A percentile compares a stretch with the other conserved stretches of the same genome.
Evolutionary conservation across 2,113 vertebrate species (phyloP).

Genomic region (Semnornis frantzii): DNA sequence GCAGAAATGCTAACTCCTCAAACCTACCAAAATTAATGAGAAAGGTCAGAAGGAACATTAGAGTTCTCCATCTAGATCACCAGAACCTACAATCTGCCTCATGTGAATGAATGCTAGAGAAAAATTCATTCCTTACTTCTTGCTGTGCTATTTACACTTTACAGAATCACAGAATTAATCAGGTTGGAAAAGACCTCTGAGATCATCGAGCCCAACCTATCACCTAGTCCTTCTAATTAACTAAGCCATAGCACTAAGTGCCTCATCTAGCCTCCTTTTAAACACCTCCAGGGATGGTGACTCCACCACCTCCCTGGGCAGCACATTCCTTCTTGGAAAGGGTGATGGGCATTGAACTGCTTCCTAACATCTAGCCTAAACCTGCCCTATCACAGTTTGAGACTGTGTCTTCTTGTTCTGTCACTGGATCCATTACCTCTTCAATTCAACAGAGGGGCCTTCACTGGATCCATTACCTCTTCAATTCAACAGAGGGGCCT

Average conservation of each 20-base stretch:
- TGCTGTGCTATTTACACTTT: neutral
- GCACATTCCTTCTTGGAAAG: too few species aligned
- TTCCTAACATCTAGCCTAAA: too few species aligned
- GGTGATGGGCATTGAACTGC: too few species aligned
- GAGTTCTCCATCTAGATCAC: conserved; percentile 26
- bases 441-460: neutral
- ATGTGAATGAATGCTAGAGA: neutral
- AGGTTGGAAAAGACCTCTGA: too few species aligned
- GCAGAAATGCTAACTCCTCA: conserved; percentile 52
- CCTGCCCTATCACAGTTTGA: too few species aligned
- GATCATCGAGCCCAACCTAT: too few species aligned
- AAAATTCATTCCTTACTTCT: conserved; percentile 14
- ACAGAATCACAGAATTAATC: neutral
- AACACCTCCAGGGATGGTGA: too few species aligned
- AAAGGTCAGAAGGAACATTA: conserved; percentile 54
- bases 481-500: neutral
- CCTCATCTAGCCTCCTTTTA: too few species aligned
- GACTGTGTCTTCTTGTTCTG: too few species aligned
- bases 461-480: neutral
- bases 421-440: neutral
- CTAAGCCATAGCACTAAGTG: too few species aligned
- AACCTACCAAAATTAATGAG: conserved; percentile 68
- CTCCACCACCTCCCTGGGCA: too few species aligned
- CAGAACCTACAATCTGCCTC: conserved; percentile 10
- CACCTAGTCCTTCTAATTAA: too few species aligned